Evolutionary conservation across 1,140 invertebrate species (phyloP), one percentile per base, ranked within the genome.

Genomic region (Thaumetopoea pityocampa): DNA sequence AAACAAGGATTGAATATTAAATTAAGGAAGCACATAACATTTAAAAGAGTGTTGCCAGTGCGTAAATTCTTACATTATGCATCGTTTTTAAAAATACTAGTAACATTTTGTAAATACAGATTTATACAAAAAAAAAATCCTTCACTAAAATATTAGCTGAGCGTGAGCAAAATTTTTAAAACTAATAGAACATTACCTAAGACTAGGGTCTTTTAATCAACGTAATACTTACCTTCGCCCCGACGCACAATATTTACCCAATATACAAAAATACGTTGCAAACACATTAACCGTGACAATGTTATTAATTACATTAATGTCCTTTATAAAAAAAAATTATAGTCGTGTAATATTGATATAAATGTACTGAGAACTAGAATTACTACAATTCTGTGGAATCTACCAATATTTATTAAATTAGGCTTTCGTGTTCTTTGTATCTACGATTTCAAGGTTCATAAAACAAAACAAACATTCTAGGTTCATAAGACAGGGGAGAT

Each of bases 131-230:
- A 32, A 50, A 42, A 41, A 26, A 20, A 46, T n/a, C n/a, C n/a
- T 49, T 50, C 41, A 59, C 46, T 53, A 49, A 44, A 51, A 53
- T 43, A 43, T 63, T 64, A 53, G 55, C 52, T 53, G 58, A 54
- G 23, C 29, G 50, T 77, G 72, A 73, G 72, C 72, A 73, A 72
- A 46, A 43, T 23, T 45, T 40, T 51, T 67, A 59, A 61, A 57
- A 51, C 64, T 67, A 74, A 34, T 45, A 60, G 60, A 67, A 65
- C 42, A 53, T 68, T 73, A 71, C 49, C 69, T 78, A 77, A 67
- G 71, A 78, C 73, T 78, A 78, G 68, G 64, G 67, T 61, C 63
- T 63, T 60, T 55, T 60, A 65, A 48, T 54, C 51, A 52, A 50
- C 52, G 60, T 64, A 68, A 74, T 74, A 74, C 67, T 67, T 37